A percentile compares a stretch with the other conserved stretches of the same genome.
Conservation (phyloP, 2,113 vertebrate genomes). For the Tragelaphus scriptus region DNA sequence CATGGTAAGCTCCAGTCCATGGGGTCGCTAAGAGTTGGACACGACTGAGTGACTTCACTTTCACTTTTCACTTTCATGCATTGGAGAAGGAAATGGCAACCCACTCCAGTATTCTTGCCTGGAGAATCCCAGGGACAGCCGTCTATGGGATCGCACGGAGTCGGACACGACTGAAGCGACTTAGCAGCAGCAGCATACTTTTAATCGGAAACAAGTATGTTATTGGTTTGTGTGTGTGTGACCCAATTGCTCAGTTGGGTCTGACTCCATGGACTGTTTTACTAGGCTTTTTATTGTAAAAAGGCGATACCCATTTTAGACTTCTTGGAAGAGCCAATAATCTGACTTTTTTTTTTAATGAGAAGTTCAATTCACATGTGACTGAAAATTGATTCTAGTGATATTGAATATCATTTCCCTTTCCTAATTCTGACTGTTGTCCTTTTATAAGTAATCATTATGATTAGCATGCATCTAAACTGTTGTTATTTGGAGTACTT, state of each 20-base stretch:
- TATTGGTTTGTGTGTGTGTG: not conserved
- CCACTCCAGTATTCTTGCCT: no score
- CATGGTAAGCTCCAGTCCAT: no score
- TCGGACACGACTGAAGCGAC: no score
- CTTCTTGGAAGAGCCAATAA: not conserved
- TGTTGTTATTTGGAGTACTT: not conserved
- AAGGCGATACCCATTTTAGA: not conserved
- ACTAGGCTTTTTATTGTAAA: not conserved
- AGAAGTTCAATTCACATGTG: not conserved
- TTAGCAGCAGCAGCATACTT: not conserved
- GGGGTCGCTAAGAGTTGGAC: no score
- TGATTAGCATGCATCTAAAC: not conserved
- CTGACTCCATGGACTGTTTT: not conserved
- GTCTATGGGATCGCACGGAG: no score
- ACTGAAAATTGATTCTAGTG: not conserved
- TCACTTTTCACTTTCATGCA: no score
- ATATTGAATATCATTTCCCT: not conserved
- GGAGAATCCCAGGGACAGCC: no score
- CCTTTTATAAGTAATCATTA: not conserved
- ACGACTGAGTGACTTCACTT: no score
- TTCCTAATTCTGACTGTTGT: not conserved
- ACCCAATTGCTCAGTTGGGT: not conserved
- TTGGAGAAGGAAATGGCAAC: no score
- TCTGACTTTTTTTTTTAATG: not conserved
- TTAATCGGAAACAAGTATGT: not conserved